A percentile compares a stretch with the other conserved stretches of the same genome.
These are phyloP conservation scores for Telenomus remus DNA, from an alignment of 1,140 invertebrate species.

Conservation along the genomic window DNA sequence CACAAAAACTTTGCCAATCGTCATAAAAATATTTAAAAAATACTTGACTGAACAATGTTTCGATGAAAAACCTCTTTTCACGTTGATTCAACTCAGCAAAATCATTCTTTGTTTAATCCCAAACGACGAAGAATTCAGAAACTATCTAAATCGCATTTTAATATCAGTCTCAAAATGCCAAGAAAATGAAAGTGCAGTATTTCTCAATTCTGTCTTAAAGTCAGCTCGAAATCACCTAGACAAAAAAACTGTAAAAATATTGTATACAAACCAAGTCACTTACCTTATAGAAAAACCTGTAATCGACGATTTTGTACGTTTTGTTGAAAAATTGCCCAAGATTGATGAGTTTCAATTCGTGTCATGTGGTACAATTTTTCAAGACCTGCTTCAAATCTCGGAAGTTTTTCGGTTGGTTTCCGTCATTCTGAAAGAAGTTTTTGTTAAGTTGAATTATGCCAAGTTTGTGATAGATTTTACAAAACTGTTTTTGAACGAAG, in stretches of 20 bases:
- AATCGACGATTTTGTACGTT: conserved; percentile 56
- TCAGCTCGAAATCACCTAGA: conserved; percentile 38
- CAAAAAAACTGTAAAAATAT: conserved; percentile 54
- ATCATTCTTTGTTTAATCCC: conserved; percentile 2
- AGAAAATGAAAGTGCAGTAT: conserved; percentile 47
- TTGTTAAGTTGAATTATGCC: conserved; percentile 57
- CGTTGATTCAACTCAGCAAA: conserved; percentile 16
- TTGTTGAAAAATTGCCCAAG: not conserved
- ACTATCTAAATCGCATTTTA: conserved; percentile 21
- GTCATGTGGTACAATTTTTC: conserved; percentile 42
- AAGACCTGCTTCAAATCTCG: conserved; percentile 47
- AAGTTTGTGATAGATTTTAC: conserved; percentile 61
- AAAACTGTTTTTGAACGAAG: conserved; percentile 53
- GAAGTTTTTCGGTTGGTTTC: conserved; percentile 60
- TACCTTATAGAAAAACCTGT: conserved; percentile 66
- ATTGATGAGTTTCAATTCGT: conserved; percentile 13
- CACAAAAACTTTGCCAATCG: conserved; percentile 12
- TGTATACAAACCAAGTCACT: conserved; percentile 57
- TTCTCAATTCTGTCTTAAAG: conserved; percentile 45
- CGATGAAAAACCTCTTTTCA: conserved; percentile 14
- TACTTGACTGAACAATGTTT: conserved; percentile 55
- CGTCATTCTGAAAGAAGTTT: conserved; percentile 62
- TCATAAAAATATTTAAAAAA: conserved; percentile 57
- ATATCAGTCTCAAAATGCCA: conserved; percentile 29
- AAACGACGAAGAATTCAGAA: conserved; percentile 12